A percentile compares a stretch with the other conserved stretches of the same genome.
These are phyloP conservation scores for Plecotus auritus DNA, from an alignment of 2,113 vertebrate genomes.

Conservation along the genomic window DNA sequence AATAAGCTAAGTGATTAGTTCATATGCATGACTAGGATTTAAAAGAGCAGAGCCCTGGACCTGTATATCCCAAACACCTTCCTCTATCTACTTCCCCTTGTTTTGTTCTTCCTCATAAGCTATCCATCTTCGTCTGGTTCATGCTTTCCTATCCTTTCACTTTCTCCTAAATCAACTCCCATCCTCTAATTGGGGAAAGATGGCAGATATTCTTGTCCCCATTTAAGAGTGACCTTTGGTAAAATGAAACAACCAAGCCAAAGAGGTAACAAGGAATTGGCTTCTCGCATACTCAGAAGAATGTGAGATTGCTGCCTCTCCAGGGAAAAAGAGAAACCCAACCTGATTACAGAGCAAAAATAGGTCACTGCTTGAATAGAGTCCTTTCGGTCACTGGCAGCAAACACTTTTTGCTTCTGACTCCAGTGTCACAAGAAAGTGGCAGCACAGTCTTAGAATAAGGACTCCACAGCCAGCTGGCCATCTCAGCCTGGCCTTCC, in stretches of 20 bases:
- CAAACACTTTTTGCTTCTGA: slow-evolving; percentile 41
- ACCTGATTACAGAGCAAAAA: slow-evolving; percentile 44
- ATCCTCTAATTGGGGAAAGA: background rate
- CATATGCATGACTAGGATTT: background rate
- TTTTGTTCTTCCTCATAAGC: background rate
- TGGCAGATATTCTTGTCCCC: background rate
- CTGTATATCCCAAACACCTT: background rate
- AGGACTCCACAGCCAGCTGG: slow-evolving; percentile 48
- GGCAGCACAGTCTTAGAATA: slow-evolving; percentile 41
- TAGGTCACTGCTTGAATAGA: slow-evolving; percentile 66
- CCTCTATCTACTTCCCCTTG: background rate
- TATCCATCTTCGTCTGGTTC: background rate
- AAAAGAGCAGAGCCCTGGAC: background rate
- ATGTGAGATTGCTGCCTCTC: slow-evolving; percentile 1
- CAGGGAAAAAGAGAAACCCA: slow-evolving; percentile 48
- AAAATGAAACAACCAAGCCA: slow-evolving; percentile 17
- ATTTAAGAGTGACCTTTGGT: background rate
- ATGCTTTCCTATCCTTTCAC: background rate
- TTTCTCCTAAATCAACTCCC: background rate
- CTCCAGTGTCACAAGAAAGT: slow-evolving; percentile 56
- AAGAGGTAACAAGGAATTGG: slow-evolving; percentile 16
- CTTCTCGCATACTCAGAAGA: slow-evolving; percentile 1
- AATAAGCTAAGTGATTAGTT: background rate
- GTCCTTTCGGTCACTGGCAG: slow-evolving; percentile 53
- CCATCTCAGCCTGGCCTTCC: background rate